Evolutionary conservation across 2,797 vertebrate genomes (phyloP).

Genomic region (Lindbergichthys nudifrons): DNA sequence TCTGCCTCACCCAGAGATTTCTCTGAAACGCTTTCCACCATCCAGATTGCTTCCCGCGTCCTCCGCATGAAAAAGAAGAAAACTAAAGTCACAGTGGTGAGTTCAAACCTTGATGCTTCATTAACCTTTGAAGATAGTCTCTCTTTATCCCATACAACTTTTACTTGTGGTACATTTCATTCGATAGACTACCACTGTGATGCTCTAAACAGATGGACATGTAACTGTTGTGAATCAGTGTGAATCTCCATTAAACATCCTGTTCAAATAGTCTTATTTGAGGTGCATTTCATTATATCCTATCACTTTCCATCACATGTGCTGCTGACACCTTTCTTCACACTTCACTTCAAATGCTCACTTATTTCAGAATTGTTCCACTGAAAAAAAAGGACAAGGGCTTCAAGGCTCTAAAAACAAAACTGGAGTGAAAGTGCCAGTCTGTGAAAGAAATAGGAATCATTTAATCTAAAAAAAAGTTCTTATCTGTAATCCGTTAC

Average conservation of each 20-base stretch:
- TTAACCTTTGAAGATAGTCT: neutral
- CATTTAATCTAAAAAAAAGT: conserved; percentile 10
- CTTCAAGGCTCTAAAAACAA: conserved; percentile 25
- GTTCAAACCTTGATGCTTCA: conserved; percentile 43
- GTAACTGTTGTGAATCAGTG: conserved; percentile 5
- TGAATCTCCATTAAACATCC: neutral
- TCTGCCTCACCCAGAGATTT: conserved; percentile 93
- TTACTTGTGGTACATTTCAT: conserved; percentile 24
- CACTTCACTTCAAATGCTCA: conserved; percentile 15
- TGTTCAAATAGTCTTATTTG: conserved; percentile 6
- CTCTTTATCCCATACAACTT: conserved; percentile 18
- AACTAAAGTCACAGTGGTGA: conserved; percentile 93
- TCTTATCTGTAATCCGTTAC: conserved; percentile 21
- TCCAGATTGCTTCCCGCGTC: conserved; percentile 97
- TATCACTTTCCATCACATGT: conserved; percentile 7
- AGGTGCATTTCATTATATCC: neutral
- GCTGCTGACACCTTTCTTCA: conserved; percentile 11
- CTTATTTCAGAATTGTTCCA: conserved; percentile 17
- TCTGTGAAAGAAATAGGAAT: conserved; percentile 6
- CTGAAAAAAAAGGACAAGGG: neutral
- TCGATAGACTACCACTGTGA: conserved; percentile 16
- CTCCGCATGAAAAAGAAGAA: conserved; percentile 99
- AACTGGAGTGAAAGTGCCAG: conserved; percentile 1
- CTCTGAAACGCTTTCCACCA: conserved; percentile 95
- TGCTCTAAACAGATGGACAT: neutral